Conservation (phyloP, 2,113 vertebrate species). For the Willisornis vidua region DNA sequence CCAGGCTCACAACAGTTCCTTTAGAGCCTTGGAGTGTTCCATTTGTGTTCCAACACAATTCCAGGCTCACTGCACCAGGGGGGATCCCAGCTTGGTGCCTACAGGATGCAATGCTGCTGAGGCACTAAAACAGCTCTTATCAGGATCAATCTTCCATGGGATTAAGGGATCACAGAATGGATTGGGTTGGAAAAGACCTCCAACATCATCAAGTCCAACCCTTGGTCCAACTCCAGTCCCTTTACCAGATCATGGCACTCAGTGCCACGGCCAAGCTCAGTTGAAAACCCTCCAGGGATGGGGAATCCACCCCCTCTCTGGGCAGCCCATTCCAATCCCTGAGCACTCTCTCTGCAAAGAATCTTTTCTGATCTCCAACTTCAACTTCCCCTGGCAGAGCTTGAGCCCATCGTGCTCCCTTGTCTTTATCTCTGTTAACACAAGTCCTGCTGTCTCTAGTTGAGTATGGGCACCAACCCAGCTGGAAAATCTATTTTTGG, state of each 20-base stretch:
- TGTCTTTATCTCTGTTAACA: neutral
- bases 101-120: neutral
- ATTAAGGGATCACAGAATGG: neutral
- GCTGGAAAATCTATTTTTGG: neutral
- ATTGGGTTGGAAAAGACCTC: no score
- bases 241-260: no score
- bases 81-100: neutral
- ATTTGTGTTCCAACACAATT: neutral
- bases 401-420: no score
- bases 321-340: no score
- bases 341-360: no score
- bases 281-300: no score
- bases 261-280: no score
- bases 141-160: neutral
- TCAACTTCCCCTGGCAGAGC: no score
- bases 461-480: neutral
- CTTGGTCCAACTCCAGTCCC: no score
- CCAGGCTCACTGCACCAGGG: neutral
- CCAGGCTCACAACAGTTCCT: neutral
- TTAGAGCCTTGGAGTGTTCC: neutral
- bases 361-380: no score
- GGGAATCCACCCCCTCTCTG: no score
- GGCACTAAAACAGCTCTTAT: accelerated
- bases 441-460: neutral
- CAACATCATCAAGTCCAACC: no score